Base-by-base conservation (phyloP, 2,888 invertebrate species). In the Holacanthella duospinosa region DNA sequence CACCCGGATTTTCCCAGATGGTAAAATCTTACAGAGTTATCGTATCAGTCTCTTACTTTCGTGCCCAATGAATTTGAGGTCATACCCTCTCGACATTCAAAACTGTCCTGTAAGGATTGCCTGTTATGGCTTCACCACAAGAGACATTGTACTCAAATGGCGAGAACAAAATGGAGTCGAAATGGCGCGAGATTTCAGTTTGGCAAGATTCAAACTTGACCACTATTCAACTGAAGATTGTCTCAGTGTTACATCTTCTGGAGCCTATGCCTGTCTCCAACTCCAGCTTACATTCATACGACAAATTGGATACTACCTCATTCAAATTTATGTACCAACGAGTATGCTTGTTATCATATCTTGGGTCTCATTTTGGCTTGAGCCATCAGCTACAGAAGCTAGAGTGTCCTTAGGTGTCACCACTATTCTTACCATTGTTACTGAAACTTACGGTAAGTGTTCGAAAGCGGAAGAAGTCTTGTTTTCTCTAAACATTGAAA, bases 361-460 rank as follows among this genome's bases (percentile, higher is more conserved):
- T 2, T 72, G 70, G 70, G 68, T 70, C 1, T 63, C 69, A 1
- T 68, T 72, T 44, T 72, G 69, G 69, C 55, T 72, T 26, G 68
- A 67, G 26, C 64, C 65, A 0, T 56, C 62, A 16, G 65, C 64
- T 16, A 64, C 66, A 0, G 64, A 64, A 25, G 70, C 69, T 9
- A 43, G 71, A 44, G 67, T 63, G 60, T 60, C 62, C 2, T 74
- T 80, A 2, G 80, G 79, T 16, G 79, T 80, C 48, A 80, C 80
- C 26, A 80, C 80, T 1, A 74, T 80, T 43, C 75, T 80, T 28
- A 80, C 80, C 44, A 80, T 80, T 78, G 80, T 80, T 25, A 80
- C 79, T 2, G 77, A 77, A 67, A 76, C 76, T 25, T 76, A 78
- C 2, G 78, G 78, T 36, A 16, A 36, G 36, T 9, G 36, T 36